These are phyloP conservation scores for Ennomos fuscantarius DNA, from an alignment of 2,888 invertebrate genomes.

Conservation along the genomic window DNA sequence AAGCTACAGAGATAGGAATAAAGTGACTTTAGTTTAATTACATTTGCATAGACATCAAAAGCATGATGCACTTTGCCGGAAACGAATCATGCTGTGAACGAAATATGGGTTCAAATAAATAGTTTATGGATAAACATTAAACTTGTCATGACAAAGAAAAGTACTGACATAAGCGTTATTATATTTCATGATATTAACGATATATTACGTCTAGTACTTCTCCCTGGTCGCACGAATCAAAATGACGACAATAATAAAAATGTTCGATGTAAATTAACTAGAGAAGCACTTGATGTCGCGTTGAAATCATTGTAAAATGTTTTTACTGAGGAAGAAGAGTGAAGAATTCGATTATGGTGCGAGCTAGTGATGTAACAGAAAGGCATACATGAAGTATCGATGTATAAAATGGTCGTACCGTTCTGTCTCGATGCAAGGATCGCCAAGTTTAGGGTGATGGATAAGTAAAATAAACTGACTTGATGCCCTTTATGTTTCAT, in stretches of 20 bases:
- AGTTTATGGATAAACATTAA: conserved; percentile 57
- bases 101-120: conserved; percentile 64
- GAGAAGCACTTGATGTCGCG: conserved; percentile 68
- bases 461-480: conserved; percentile 71
- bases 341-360: conserved; percentile 76
- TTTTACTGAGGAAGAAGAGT: conserved; percentile 73
- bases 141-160: conserved; percentile 63
- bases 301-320: conserved; percentile 59
- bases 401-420: conserved; percentile 80
- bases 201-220: conserved; percentile 58
- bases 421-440: conserved; percentile 80
- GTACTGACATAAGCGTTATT: conserved; percentile 53
- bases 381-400: conserved; percentile 84
- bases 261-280: conserved; percentile 60
- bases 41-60: conserved; percentile 80
- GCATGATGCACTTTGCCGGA: conserved; percentile 80
- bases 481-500: conserved; percentile 68
- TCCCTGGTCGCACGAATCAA: conserved; percentile 60
- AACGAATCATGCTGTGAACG: conserved; percentile 79
- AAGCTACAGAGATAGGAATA: conserved; percentile 56
- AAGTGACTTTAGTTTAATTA: conserved; percentile 53
- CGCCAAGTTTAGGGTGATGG: conserved; percentile 75
- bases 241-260: conserved; percentile 61
- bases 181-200: conserved; percentile 10
- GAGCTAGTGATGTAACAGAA: conserved; percentile 82